These are phyloP conservation scores for Synergus umbraculus DNA, from an alignment of 2,888 invertebrate species.

Conservation along the genomic window DNA sequence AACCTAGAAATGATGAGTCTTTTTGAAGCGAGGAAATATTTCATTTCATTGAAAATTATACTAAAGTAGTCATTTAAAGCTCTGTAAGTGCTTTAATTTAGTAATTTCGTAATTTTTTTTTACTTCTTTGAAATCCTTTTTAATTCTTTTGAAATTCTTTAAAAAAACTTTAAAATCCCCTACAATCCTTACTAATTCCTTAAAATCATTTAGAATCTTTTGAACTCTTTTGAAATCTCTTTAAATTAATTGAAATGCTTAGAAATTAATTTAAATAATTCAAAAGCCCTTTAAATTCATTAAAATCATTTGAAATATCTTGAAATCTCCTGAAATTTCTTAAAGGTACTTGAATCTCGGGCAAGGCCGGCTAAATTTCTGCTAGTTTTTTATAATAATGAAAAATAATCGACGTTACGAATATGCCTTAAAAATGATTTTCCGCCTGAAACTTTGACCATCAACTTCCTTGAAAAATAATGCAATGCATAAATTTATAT, in stretches of 20 bases:
- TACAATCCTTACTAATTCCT: too few relatives aligned
- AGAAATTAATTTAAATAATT: background rate
- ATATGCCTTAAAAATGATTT: background rate
- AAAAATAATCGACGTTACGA: background rate
- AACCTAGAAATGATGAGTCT: background rate
- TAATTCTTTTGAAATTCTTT: too few relatives aligned
- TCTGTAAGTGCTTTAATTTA: background rate
- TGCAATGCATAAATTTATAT: conserved; percentile 11
- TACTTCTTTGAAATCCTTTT: too few relatives aligned
- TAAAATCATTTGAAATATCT: background rate
- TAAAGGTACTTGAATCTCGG: background rate
- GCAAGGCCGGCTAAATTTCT: too few relatives aligned
- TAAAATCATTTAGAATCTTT: too few relatives aligned
- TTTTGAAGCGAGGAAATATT: background rate
- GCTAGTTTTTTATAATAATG: background rate
- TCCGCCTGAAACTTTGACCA: background rate
- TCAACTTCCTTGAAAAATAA: conserved; percentile 8
- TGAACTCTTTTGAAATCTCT: too few relatives aligned
- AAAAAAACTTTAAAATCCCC: too few relatives aligned
- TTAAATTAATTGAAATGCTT: background rate
- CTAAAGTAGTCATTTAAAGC: background rate
- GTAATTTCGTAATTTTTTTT: background rate
- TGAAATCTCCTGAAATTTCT: background rate
- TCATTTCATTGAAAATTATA: background rate
- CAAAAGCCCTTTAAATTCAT: background rate